Evolutionary conservation across 2,797 vertebrate genomes (phyloP), one percentile per base, ranked within the genome.

Genomic region (Syndactyla subalaris): DNA sequence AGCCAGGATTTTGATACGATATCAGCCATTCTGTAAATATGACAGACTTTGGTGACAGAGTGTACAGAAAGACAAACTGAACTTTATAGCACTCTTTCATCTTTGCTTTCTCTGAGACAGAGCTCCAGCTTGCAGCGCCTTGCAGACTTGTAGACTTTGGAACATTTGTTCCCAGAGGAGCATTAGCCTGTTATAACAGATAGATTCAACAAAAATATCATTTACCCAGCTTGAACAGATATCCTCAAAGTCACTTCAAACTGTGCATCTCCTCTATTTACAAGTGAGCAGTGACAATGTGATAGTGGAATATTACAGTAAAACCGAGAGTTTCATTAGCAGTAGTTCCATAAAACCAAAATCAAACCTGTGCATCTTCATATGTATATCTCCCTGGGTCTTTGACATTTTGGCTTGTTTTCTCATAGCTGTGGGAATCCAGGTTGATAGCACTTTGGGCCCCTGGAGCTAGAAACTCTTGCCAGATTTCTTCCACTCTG

Each of bases 361-460:
- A 84, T 8, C 96, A 97, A 97, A 99, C 99, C 99, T 99, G 99
- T 95, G 99, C 99, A 21, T 99, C 99, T 97, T 99, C 99, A 24
- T 98, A 99, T 57, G 99, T 99, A 95, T 99, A 99, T 96, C 99
- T 98, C 51, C 99, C 99, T 6, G 99, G 98, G 90, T 99, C 99
- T 97, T 99, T 99, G 96, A 99, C 98, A 92, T 99, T 99, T 97
- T 99, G 99, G 97, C 99, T 99, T 96, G 99, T 99, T 95, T 98
- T 98, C 97, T 99, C 99, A 70, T 99, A 99, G 98, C 99, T 99
- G 97, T 99, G 99, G 91, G 99, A 99, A 97, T 99, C 99, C 98
- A 99, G 97, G 97, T 99, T 99, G 98, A 99, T 99, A 92, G 99
- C 98, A 94, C 99, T 99, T 71, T 98, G 98, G 34, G 99, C 99